phyloP scores from a whole-genome alignment of 2,888 invertebrate genomes.

The Cloeon dipterum region DNA sequence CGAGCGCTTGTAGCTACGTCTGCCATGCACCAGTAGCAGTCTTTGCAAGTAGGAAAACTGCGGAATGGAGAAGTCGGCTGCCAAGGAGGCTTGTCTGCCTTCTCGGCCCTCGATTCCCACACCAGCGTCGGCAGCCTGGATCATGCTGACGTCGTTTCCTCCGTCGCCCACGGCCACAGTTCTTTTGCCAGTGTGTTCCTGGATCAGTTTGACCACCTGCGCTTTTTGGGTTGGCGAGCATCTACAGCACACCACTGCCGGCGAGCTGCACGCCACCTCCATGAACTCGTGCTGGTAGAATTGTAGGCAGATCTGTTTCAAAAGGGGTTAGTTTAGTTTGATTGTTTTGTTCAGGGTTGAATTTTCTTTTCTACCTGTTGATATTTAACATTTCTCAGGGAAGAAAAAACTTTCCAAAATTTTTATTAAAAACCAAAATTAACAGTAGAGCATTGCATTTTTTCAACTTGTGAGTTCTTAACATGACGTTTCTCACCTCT shows the following conservation, averaged over 20 bases:
- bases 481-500: no score
- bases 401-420: no score
- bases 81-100: slow-evolving; percentile 77
- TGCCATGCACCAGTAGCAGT: slow-evolving; percentile 73
- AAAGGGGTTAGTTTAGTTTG: no score
- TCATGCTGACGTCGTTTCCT: slow-evolving; percentile 50
- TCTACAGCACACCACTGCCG: slow-evolving; percentile 50
- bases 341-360: no score
- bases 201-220: slow-evolving; percentile 39
- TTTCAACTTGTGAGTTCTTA: no score
- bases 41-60: slow-evolving; percentile 69
- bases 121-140: slow-evolving; percentile 36
- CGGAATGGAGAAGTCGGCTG: slow-evolving; percentile 91
- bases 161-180: slow-evolving; percentile 37
- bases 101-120: slow-evolving; percentile 82
- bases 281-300: slow-evolving; percentile 51
- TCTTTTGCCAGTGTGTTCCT: slow-evolving; percentile 32
- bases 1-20: slow-evolving; percentile 81
- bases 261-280: slow-evolving; percentile 45
- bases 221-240: slow-evolving; percentile 53
- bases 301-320: slow-evolving; percentile 30
- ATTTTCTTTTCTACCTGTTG: no score
- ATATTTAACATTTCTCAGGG: no score
- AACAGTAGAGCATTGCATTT: no score
- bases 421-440: no score